Conservation (phyloP, 2,113 vertebrate genomes). For the Takifugu bimaculatus region DNA sequence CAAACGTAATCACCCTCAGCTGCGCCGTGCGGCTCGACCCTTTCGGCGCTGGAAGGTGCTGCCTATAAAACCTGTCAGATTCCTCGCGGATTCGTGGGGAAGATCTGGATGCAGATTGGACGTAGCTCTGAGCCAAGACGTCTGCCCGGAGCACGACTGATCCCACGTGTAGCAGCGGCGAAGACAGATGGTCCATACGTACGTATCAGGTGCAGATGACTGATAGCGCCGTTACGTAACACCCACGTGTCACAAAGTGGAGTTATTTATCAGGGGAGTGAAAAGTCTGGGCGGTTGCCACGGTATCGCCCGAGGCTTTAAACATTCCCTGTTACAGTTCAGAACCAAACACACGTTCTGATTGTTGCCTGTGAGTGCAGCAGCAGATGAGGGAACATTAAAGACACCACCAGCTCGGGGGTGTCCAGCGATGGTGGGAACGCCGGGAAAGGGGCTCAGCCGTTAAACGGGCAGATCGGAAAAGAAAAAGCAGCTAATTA, state of each 20-base stretch:
- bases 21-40: conserved; percentile 2
- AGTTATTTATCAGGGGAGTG: conserved; percentile 25
- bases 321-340: neutral
- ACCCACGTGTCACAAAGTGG: conserved; percentile 21
- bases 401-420: conserved; percentile 1
- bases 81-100: conserved; percentile 34
- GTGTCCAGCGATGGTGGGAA: conserved; percentile 68
- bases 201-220: conserved; percentile 31
- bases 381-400: too few relatives aligned
- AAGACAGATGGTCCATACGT: conserved; percentile 16
- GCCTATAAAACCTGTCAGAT: conserved; percentile 49
- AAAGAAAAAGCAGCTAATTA: conserved; percentile 35
- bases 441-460: conserved; percentile 52
- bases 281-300: conserved; percentile 32
- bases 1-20: conserved; percentile 43
- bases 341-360: neutral
- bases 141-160: conserved; percentile 37
- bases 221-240: conserved; percentile 35
- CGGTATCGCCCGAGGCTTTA: conserved; percentile 15
- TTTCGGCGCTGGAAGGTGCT: conserved; percentile 38
- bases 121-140: conserved; percentile 21
- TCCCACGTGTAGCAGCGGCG: conserved; percentile 21
- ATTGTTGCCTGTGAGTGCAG: too few relatives aligned
- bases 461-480: conserved; percentile 35
- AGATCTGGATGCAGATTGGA: conserved; percentile 31